These are phyloP conservation scores for Oryzias sinensis DNA, from an alignment of 2,797 vertebrate genomes.

Conservation along the genomic window DNA sequence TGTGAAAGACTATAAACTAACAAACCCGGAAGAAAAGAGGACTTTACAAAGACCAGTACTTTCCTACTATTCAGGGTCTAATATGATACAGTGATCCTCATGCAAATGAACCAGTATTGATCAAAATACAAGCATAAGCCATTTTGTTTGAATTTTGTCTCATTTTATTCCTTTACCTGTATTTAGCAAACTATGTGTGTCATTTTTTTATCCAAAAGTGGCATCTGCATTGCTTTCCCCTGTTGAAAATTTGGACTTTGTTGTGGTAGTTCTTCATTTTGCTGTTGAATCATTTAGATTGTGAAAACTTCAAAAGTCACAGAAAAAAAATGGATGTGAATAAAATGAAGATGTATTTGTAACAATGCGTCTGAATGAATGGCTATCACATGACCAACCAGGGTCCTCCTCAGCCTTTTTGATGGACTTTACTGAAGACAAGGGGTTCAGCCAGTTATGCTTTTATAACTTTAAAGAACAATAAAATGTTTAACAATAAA, in stretches of 20 bases:
- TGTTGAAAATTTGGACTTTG: slow-evolving; percentile 79
- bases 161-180: slow-evolving; percentile 73
- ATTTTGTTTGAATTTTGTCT: slow-evolving; percentile 69
- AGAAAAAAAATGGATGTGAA: slow-evolving; percentile 81
- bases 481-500: too few species aligned
- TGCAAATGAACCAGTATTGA: slow-evolving; percentile 46
- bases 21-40: slow-evolving; percentile 59
- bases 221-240: slow-evolving; percentile 74
- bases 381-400: slow-evolving; percentile 8
- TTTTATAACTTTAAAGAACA: too few species aligned
- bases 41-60: slow-evolving; percentile 66
- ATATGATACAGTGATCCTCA: slow-evolving; percentile 46
- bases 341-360: slow-evolving; percentile 87
- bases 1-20: slow-evolving; percentile 72
- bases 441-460: neutral
- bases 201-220: slow-evolving; percentile 71
- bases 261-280: slow-evolving; percentile 87
- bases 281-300: slow-evolving; percentile 87
- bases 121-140: slow-evolving; percentile 57
- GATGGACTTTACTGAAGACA: slow-evolving; percentile 1
- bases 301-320: slow-evolving; percentile 78
- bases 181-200: slow-evolving; percentile 68
- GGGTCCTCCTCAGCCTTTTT: slow-evolving; percentile 12
- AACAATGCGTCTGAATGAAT: slow-evolving; percentile 54
- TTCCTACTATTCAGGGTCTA: slow-evolving; percentile 61